Percentiles rank a stretch among this genome's conserved stretches.
Conservation (phyloP, 2,888 invertebrate species). For the Agriopis aurantiaria region DNA sequence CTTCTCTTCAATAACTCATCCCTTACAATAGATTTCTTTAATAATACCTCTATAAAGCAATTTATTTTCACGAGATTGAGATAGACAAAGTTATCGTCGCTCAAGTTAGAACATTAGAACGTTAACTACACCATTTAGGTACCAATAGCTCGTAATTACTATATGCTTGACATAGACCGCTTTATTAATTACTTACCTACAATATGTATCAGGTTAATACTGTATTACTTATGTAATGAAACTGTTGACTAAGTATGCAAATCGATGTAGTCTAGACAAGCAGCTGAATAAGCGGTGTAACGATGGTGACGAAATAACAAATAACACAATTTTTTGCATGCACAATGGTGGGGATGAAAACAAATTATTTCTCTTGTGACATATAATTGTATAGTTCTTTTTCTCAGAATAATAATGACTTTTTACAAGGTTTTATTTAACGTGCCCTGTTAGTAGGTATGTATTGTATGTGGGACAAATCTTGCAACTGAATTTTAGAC, state of each 20-base stretch:
- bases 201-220: slow-evolving; percentile 1
- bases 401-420: no score
- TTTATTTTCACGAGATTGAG: slow-evolving; percentile 31
- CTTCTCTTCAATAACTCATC: slow-evolving; percentile 39
- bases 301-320: not conserved
- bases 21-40: slow-evolving; percentile 36
- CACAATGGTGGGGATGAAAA: no score
- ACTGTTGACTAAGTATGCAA: not conserved
- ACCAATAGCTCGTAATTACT: slow-evolving; percentile 10
- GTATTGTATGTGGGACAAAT: no score
- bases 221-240: slow-evolving; percentile 3
- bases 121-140: slow-evolving; percentile 7
- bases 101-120: slow-evolving; percentile 23
- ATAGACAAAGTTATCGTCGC: slow-evolving; percentile 23
- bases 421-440: no score
- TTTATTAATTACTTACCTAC: slow-evolving; percentile 6
- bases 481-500: no score
- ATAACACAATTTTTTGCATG: not conserved
- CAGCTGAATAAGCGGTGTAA: not conserved
- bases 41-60: slow-evolving; percentile 23
- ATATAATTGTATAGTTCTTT: no score
- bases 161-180: not conserved
- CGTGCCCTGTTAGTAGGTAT: no score
- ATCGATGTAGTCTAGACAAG: not conserved
- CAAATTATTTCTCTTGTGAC: no score